Evolutionary conservation across 1,140 invertebrate genomes (phyloP), one percentile per base, ranked within the genome.

Genomic region (Grapholita molesta): DNA sequence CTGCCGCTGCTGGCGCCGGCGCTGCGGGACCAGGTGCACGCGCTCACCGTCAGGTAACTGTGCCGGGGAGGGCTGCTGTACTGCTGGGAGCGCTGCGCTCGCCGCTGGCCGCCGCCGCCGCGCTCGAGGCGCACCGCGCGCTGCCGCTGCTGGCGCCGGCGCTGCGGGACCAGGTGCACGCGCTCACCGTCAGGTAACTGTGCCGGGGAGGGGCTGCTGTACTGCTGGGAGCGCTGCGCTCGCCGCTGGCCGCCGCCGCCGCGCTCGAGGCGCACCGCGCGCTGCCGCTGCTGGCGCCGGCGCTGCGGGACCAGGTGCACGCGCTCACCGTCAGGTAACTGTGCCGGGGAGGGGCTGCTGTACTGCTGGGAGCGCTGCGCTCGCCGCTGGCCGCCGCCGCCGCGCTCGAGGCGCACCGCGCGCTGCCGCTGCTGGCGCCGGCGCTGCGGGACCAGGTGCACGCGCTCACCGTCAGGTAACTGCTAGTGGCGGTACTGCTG

Each of bases 181-280:
- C 33, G 3, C 5, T 35, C 9, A 35, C 33, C 9, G 11, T 35
- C 11, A 35, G 33, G 33, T 35, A 11, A 1, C 3, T 35, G 33
- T 35, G 11, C 7, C 5, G 3, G 7, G 7, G 7, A 4, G 7
- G 3, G 28, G 7, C 28, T 4, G 7, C 92, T 12, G 84, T 92
- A 6, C 89, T 97, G 70, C 88, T 97, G 42, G 89, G 84, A 52
- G 94, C 94, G 68, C 88, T 97, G 55, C 90, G 93, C 21, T 96
- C 95, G 15, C 96, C 96, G 18, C 85, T 97, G 25, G 95, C 95
- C 9, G 95, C 95, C 23, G 7, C 94, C 94, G 8, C 84, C 90
- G 28, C 95, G 68, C 92, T 94, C 12, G 88, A 95, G 61, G 86
- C 97, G 1, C 96, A 94, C 80, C 72, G 94, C 2, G 79, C 92